Conservation (phyloP, 2,113 vertebrate species). For the Bucco capensis region DNA sequence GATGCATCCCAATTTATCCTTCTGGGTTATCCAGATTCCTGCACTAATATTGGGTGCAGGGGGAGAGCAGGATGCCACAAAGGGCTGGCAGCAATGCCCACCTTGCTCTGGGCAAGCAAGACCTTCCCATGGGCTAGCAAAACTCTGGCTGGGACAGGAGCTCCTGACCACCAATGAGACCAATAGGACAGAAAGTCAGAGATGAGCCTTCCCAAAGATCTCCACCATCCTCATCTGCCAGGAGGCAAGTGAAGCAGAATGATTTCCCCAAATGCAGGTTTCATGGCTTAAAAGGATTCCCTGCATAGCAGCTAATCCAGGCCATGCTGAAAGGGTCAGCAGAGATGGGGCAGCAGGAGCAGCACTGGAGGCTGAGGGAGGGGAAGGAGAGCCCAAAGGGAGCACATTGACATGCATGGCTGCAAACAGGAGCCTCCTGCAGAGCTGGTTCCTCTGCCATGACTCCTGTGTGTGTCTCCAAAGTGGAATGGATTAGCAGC, state of each 20-base stretch:
- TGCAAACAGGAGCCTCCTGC: not conserved
- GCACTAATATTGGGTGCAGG: fast-evolving
- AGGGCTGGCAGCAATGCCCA: not conserved
- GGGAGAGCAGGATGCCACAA: not conserved
- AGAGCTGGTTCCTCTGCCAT: conserved; percentile 16
- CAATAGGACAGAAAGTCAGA: not conserved
- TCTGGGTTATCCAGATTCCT: not conserved
- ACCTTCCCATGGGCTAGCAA: not conserved
- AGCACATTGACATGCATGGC: not conserved
- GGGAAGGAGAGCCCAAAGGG: not conserved
- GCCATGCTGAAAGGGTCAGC: not conserved
- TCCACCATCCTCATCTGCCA: not conserved
- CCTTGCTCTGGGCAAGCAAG: not conserved
- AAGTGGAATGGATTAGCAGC: conserved; percentile 58
- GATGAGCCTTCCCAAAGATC: not conserved
- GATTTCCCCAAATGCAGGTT: not conserved
- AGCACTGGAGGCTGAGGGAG: fast-evolving
- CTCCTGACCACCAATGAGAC: not conserved
- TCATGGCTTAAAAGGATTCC: not conserved
- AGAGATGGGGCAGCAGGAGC: not conserved
- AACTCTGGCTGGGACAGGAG: not conserved
- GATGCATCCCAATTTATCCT: not conserved
- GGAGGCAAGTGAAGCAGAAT: not conserved
- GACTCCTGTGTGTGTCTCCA: conserved; percentile 43
- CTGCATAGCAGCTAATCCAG: not conserved